Evolutionary conservation across 2,888 invertebrate species (phyloP), one percentile per base, ranked within the genome.

Genomic region (Tortrix viridana): DNA sequence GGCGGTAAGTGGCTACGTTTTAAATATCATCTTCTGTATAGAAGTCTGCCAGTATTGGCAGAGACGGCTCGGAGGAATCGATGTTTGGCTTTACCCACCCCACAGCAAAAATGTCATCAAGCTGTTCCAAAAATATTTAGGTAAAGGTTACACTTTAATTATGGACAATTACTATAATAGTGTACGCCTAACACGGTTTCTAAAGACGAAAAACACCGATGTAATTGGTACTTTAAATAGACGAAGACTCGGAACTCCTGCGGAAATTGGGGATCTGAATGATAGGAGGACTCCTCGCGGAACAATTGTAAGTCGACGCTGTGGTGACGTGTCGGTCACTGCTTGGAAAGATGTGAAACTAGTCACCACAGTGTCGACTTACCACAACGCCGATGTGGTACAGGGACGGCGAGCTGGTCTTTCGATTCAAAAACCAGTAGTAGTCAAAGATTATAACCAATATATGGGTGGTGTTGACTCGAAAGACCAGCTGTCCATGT

Each of bases 331-430:
- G 20, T 22, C 47, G 1, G 47, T 47, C 14, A 3, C 22, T 22
- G 12, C 47, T 5, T 47, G 47, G 47, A 47, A 47, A 14, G 47
- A 47, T 47, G 47, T 44, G 20, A 47, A 47, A 22, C 22, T 47
- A 47, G 47, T 47, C 19, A 19, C 47, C 47, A 22, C 22, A 47
- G 12, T 47, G n/a, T 47, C 22, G 14, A 47, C n/a, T 22, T 47
- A 23, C n/a, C 47, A 47, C 47, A 22, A 22, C 20, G 22, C 20
- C 3, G 47, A 47, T 14, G 14, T 22, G 22, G 22, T 14, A 14
- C 2, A 7, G 4, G 47, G 19, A 14, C 20, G 47, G 14, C 20
- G 47, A 20, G 47, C 47, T 9, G 47, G 47, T 9, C 20, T 14
- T 20, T 22, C 12, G 6, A 22, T 14, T 19, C 9, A 5, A 47